These are phyloP conservation scores for Arge pagana DNA, from an alignment of 2,888 invertebrate species.

Conservation along the genomic window DNA sequence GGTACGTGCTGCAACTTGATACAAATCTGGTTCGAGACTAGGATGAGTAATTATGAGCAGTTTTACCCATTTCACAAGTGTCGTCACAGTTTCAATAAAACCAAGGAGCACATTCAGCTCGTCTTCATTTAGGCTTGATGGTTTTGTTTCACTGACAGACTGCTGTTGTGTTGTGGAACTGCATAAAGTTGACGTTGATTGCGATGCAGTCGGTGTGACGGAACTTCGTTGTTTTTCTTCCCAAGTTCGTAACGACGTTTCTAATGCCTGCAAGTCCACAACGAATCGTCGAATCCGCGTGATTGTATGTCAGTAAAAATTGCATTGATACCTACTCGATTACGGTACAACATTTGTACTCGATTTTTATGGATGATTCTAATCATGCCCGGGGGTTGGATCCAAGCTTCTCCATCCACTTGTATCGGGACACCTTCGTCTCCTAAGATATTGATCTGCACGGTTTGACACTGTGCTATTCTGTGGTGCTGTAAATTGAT, in stretches of 20 bases:
- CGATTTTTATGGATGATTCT: conserved; percentile 95
- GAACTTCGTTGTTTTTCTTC: conserved; percentile 76
- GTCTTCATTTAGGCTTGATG: conserved; percentile 64
- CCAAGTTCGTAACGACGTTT: conserved; percentile 87
- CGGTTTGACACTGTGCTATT: conserved; percentile 94
- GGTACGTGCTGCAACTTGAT: conserved; percentile 74
- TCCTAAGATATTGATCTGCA: conserved; percentile 94
- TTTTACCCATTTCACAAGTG: conserved; percentile 84
- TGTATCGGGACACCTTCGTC: conserved; percentile 93
- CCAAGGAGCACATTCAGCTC: conserved; percentile 75
- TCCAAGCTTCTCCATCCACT: conserved; percentile 98
- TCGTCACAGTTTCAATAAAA: conserved; percentile 82
- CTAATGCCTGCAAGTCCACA: conserved; percentile 73
- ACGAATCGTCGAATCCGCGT: neutral
- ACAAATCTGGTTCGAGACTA: conserved; percentile 72
- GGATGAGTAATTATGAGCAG: conserved; percentile 70
- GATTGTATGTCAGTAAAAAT: neutral
- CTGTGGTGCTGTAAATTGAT: conserved; percentile 96
- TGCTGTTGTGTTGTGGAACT: conserved; percentile 39
- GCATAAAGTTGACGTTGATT: conserved; percentile 45
- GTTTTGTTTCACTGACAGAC: conserved; percentile 59
- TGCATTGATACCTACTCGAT: conserved; percentile 64
- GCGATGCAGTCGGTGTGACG: conserved; percentile 52
- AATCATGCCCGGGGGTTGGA: conserved; percentile 95
- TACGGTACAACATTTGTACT: conserved; percentile 94